A percentile compares a stretch with the other conserved stretches of the same genome.
Evolutionary conservation across 53 echinoderm and acorn worm species (phyloP).

Genomic region (Actinopyga echinites): DNA sequence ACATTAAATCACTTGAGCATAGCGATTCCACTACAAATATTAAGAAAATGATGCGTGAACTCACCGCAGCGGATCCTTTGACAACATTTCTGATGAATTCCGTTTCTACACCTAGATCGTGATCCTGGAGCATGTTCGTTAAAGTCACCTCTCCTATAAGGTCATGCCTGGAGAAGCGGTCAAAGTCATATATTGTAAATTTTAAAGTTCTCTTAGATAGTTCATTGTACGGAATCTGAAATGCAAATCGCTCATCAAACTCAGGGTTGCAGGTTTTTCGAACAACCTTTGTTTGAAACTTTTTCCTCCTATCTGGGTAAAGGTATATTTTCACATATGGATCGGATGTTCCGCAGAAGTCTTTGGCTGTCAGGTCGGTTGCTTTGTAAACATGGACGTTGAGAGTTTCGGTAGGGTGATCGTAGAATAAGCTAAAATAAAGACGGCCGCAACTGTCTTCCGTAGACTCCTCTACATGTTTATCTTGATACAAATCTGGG

Average conservation of each 20-base stretch:
- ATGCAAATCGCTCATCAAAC: slow-evolving; percentile 93
- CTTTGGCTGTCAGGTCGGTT: slow-evolving; percentile 64
- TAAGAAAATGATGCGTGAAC: background rate
- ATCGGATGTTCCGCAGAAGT: slow-evolving; percentile 97
- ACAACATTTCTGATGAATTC: slow-evolving; percentile 80
- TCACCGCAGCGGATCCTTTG: slow-evolving; percentile 79
- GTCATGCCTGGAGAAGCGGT: slow-evolving; percentile 96
- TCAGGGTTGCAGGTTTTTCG: slow-evolving; percentile 91
- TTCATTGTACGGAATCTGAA: slow-evolving; percentile 86
- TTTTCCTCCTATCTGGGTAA: slow-evolving; percentile 90
- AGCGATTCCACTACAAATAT: too few relatives aligned
- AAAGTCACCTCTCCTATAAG: slow-evolving; percentile 89
- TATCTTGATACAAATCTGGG: slow-evolving; percentile 84
- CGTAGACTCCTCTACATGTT: slow-evolving; percentile 56
- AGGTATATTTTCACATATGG: slow-evolving; percentile 97
- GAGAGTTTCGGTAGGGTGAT: slow-evolving; percentile 84
- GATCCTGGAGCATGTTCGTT: slow-evolving; percentile 73
- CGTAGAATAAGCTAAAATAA: slow-evolving; percentile 83
- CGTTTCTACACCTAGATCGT: slow-evolving; percentile 78
- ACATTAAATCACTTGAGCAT: too few relatives aligned
- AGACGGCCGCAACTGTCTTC: slow-evolving; percentile 78
- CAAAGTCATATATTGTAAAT: slow-evolving; percentile 96
- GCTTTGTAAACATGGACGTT: slow-evolving; percentile 84
- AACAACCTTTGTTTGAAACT: slow-evolving; percentile 98
- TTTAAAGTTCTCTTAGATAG: slow-evolving; percentile 83